Conservation (phyloP, 2,113 vertebrate genomes). For the Harpagus bidentatus region DNA sequence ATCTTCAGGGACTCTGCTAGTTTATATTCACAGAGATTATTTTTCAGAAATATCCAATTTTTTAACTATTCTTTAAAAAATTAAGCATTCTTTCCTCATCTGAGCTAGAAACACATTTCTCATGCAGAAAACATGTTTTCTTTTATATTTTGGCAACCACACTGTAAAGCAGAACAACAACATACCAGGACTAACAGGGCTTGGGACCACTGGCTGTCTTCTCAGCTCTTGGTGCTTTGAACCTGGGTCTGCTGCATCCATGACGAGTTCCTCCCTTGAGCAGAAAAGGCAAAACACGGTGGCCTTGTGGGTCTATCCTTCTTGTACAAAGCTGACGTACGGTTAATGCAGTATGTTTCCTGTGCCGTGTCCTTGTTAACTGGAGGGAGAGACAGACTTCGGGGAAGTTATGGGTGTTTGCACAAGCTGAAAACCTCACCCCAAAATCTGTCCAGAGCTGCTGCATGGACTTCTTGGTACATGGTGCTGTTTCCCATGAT, state of each 20-base stretch:
- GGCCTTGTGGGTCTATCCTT: not conserved
- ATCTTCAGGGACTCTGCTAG: not conserved
- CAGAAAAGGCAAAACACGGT: not conserved
- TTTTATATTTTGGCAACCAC: not conserved
- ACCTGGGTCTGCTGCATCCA: not conserved
- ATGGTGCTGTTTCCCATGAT: not conserved
- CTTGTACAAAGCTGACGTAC: not conserved
- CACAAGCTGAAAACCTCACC: not conserved
- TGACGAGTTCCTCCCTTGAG: not conserved
- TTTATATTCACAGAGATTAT: constrained; percentile 6
- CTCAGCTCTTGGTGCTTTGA: not conserved
- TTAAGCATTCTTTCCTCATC: not conserved
- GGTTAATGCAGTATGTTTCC: not conserved
- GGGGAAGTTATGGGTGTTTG: not conserved
- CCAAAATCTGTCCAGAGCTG: not conserved
- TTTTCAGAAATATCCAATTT: constrained; percentile 11
- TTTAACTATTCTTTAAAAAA: not conserved
- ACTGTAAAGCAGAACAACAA: not conserved
- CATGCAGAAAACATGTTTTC: not conserved
- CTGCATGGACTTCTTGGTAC: rapidly evolving
- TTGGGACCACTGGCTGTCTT: not conserved
- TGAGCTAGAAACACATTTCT: not conserved
- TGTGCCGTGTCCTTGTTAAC: not conserved
- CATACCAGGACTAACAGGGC: not conserved
- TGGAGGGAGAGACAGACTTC: not conserved